Evolutionary conservation across 1,140 invertebrate species (phyloP), one percentile per base, ranked within the genome.

Genomic region (Adoxophyes honmai): DNA sequence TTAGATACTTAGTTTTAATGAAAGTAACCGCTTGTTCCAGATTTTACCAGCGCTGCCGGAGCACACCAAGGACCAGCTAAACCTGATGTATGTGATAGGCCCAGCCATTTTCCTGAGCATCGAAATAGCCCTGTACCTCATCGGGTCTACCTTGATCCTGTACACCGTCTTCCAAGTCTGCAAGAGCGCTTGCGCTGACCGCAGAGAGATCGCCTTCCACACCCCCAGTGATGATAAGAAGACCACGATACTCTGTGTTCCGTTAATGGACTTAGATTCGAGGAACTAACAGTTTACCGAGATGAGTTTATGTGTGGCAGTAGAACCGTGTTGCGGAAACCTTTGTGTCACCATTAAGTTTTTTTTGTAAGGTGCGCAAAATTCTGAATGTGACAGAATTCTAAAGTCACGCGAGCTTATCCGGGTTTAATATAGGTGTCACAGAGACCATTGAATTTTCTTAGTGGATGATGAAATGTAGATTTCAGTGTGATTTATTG

Each of bases 131-230:
- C 33, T 59, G 0, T 15, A 15, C 1, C 7, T 54, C 7, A n/a
- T 53, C n/a, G 62, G 62, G 1, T 5, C 59, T 1, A 8, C 51
- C 0, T 14, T 64, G 1, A 16, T 64, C 0, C 16, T 16, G 10
- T 52, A 61, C 16, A 54, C 59, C 3, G 13, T 28, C 11, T n/a
- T 44, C 5, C 28, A 60, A 8, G 55, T 57, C 15, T 57, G 15
- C 9, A 54, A 44, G 33, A 55, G 10, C 37, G 54, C 61, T 7
- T 59, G 64, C 1, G 38, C 64, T 3, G 55, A 42, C 3, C 60
- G 57, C 2, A 65, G 62, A 13, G 54, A 57, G 6, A 53, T 57
- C 3, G 38, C 62, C 5, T 59, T 62, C 44, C 42, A 67, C n/a
- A n/a, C 62, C 0, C 35, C 48, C 4, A 48, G 16, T 8, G 42